These are phyloP conservation scores for Lasioglossum malachurum DNA, from an alignment of 2,888 invertebrate species.

Conservation along the genomic window DNA sequence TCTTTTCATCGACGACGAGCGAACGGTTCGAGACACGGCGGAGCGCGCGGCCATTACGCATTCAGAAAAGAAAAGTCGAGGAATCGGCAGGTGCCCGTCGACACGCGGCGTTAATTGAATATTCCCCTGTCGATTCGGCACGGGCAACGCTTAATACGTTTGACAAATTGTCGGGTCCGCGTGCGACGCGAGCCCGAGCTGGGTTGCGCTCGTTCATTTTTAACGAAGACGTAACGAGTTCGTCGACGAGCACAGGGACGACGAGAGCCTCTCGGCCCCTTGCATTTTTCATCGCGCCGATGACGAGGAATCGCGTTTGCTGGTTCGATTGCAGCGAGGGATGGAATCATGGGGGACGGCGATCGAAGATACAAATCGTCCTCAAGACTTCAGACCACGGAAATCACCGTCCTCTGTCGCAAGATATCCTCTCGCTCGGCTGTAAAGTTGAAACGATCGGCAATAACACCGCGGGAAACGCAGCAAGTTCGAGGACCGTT, in stretches of 20 bases:
- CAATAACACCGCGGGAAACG: conserved; percentile 6
- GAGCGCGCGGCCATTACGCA: not conserved
- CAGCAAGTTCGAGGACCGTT: not conserved
- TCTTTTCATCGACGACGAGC: not conserved
- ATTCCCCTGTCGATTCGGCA: not conserved
- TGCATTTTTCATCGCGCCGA: conserved; percentile 44
- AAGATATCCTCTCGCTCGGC: not conserved
- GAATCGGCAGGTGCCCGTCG: conserved; percentile 18
- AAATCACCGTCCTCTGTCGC: not conserved
- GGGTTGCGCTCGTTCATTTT: conserved; percentile 45
- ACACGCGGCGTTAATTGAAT: conserved; percentile 26
- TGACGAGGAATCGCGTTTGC: conserved; percentile 14
- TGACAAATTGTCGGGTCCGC: conserved; percentile 18
- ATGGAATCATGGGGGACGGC: not conserved
- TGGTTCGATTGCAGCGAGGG: not conserved
- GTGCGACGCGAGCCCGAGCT: not conserved
- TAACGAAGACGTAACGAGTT: conserved; percentile 37
- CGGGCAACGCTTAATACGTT: conserved; percentile 3
- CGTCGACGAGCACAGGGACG: conserved; percentile 33
- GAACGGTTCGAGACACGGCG: not conserved
- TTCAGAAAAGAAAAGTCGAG: conserved; percentile 12
- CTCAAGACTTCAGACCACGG: not conserved
- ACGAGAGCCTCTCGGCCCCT: not conserved
- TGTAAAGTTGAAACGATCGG: not conserved
- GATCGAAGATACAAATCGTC: not conserved